These are phyloP conservation scores for Drosophila melanica DNA, from an alignment of 1,140 invertebrate species.

Conservation along the genomic window DNA sequence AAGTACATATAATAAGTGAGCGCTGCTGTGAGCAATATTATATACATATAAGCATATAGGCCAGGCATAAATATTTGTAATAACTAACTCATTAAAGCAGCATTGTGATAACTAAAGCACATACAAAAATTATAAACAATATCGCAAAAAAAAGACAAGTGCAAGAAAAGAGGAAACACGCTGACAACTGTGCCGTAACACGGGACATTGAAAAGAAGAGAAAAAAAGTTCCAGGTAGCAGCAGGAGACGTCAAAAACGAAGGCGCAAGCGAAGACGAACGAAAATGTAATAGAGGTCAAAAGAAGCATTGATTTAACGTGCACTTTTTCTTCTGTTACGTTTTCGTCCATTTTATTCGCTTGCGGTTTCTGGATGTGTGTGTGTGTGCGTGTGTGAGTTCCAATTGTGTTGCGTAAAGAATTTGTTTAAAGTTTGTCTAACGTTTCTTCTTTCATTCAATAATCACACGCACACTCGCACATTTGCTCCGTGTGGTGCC, in stretches of 20 bases:
- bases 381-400: slow-evolving; percentile 25
- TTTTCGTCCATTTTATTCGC: slow-evolving; percentile 32
- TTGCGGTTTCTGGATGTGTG: slow-evolving; percentile 22
- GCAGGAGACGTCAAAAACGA: slow-evolving; percentile 39
- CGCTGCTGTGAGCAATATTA: slow-evolving; percentile 53
- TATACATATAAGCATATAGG: slow-evolving; percentile 1
- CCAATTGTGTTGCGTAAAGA: slow-evolving; percentile 61
- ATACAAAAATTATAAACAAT: slow-evolving; percentile 20
- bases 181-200: slow-evolving; percentile 66
- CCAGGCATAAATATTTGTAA: slow-evolving; percentile 19
- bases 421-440: slow-evolving; percentile 69
- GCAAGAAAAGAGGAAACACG: slow-evolving; percentile 27
- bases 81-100: slow-evolving; percentile 25
- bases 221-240: slow-evolving; percentile 37
- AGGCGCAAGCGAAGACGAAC: slow-evolving; percentile 46
- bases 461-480: slow-evolving; percentile 36
- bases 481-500: slow-evolving; percentile 20
- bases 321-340: slow-evolving; percentile 60
- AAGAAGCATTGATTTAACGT: slow-evolving; percentile 82
- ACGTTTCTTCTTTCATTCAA: slow-evolving; percentile 60
- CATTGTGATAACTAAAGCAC: slow-evolving; percentile 45
- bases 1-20: slow-evolving; percentile 73
- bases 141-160: slow-evolving; percentile 20
- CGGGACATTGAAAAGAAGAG: slow-evolving; percentile 32
- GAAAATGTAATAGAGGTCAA: slow-evolving; percentile 82